Evolutionary conservation across 2,888 invertebrate genomes (phyloP).

Genomic region (Merodon equestris): DNA sequence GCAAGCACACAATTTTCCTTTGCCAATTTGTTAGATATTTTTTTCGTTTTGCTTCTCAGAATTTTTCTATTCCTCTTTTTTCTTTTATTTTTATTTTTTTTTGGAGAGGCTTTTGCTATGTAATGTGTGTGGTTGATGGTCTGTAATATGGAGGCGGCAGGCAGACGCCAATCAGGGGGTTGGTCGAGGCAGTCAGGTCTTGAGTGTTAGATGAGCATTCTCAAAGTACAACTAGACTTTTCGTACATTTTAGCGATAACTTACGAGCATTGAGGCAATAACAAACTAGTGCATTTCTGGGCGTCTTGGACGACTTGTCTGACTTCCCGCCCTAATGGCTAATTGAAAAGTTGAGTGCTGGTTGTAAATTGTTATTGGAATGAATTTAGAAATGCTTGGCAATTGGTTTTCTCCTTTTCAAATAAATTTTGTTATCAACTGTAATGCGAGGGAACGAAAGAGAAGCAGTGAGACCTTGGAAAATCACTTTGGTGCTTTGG

Average conservation of each 20-base stretch:
- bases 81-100: conserved; percentile 20
- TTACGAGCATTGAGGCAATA: conserved; percentile 23
- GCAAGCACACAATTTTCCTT: conserved; percentile 52
- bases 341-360: conserved; percentile 42
- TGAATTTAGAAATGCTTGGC: conserved; percentile 36
- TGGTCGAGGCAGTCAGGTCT: conserved; percentile 29
- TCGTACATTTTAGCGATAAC: conserved; percentile 47
- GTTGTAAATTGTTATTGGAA: conserved; percentile 38
- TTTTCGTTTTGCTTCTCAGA: not conserved
- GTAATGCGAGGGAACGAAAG: not conserved
- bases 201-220: conserved; percentile 63
- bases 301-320: conserved; percentile 4
- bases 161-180: conserved; percentile 64
- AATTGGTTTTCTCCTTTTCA: conserved; percentile 1
- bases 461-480: conserved; percentile 6
- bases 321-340: conserved; percentile 7
- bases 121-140: conserved; percentile 50
- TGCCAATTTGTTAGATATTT: conserved; percentile 23
- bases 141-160: conserved; percentile 48
- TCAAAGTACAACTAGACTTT: conserved; percentile 25
- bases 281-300: conserved; percentile 18
- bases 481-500: conserved; percentile 6
- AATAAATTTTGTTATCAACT: conserved; percentile 42
- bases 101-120: conserved; percentile 37
- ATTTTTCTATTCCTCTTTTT: too few relatives aligned